Evolutionary conservation across 2,113 vertebrate genomes (phyloP).

Genomic region (Tetraodon nigroviridis): DNA sequence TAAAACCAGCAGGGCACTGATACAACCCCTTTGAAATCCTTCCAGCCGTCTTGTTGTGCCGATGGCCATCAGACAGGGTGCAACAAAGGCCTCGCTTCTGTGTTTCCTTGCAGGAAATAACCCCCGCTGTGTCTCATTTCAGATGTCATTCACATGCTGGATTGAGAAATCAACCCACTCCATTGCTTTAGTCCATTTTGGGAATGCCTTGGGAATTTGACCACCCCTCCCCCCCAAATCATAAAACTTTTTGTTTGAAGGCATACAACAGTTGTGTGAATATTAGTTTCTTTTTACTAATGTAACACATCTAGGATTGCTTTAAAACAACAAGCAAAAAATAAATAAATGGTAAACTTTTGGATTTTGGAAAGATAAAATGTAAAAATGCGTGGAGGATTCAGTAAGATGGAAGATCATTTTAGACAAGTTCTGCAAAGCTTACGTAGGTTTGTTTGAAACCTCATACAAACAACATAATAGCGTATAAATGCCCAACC

Average conservation of each 20-base stretch:
- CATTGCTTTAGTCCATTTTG: slow-evolving; percentile 31
- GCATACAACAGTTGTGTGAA: neutral
- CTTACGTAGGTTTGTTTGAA: slow-evolving; percentile 33
- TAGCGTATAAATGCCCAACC: slow-evolving; percentile 19
- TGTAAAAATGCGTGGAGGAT: neutral
- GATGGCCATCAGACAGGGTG: slow-evolving; percentile 46
- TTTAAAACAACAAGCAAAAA: neutral
- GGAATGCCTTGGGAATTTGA: slow-evolving; percentile 33
- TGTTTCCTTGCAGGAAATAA: slow-evolving; percentile 42
- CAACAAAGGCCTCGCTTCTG: slow-evolving; percentile 48
- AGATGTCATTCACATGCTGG: slow-evolving; percentile 42
- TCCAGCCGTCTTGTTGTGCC: slow-evolving; percentile 53
- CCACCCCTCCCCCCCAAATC: slow-evolving; percentile 4
- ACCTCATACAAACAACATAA: slow-evolving; percentile 43
- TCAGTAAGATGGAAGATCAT: neutral
- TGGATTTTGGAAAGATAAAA: slow-evolving; percentile 2
- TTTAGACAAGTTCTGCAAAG: slow-evolving; percentile 13
- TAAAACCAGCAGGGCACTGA: slow-evolving; percentile 46
- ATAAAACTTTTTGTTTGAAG: slow-evolving; percentile 3
- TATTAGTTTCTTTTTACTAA: too few relatives aligned
- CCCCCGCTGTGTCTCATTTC: slow-evolving; percentile 62
- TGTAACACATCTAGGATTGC: too few relatives aligned
- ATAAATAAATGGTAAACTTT: neutral
- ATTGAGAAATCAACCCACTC: slow-evolving; percentile 28
- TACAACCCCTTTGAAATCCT: slow-evolving; percentile 47